A percentile compares a stretch with the other conserved stretches of the same genome.
Evolutionary conservation across 1,140 invertebrate species (phyloP).

Genomic region (Meloidogyne exigua): DNA sequence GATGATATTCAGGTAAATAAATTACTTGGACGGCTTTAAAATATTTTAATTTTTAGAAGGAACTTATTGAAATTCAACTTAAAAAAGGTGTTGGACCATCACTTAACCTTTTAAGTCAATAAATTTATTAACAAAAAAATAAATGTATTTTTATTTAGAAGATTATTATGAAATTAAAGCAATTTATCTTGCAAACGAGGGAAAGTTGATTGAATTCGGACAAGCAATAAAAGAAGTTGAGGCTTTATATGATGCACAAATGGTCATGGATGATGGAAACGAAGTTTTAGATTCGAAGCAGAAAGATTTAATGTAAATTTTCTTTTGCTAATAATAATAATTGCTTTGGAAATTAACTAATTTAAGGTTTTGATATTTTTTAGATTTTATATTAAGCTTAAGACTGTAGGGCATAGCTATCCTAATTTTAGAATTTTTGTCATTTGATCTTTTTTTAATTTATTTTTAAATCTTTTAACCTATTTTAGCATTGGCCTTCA

Average conservation of each 20-base stretch:
- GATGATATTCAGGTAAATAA: background rate
- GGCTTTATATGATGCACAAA: background rate
- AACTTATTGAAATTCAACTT: slow-evolving; percentile 2
- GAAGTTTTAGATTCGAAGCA: background rate
- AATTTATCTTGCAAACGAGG: background rate
- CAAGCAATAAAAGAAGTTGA: background rate
- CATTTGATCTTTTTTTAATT: too few relatives aligned
- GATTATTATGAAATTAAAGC: background rate
- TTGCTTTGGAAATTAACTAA: too few relatives aligned
- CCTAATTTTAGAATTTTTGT: too few relatives aligned
- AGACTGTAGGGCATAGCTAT: too few relatives aligned
- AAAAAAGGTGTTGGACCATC: background rate
- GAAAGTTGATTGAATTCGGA: background rate
- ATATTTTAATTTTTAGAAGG: background rate
- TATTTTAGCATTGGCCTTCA: background rate
- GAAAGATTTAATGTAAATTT: background rate
- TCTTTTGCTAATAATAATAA: background rate
- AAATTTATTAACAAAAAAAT: background rate
- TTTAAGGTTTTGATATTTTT: background rate
- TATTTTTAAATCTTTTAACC: too few relatives aligned
- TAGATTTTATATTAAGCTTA: background rate
- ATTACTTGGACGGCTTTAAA: background rate
- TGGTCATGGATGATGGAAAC: background rate
- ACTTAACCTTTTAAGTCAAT: background rate
- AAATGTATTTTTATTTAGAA: background rate